Evolutionary conservation across 2,888 invertebrate genomes (phyloP), one percentile per base, ranked within the genome.

Genomic region (Corbicula japonica): DNA sequence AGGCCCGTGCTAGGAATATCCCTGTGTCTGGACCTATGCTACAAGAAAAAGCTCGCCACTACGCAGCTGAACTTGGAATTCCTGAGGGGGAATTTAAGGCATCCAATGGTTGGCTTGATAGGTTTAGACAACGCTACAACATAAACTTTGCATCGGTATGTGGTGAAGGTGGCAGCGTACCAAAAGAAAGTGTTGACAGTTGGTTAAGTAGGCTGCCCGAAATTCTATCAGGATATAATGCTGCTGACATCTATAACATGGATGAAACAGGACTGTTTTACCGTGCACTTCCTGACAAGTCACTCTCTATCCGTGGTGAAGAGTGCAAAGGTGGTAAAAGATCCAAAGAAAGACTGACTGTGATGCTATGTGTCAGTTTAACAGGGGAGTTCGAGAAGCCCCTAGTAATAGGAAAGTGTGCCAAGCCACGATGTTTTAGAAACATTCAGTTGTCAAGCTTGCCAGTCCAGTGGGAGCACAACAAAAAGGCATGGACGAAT

Each of bases 161-260:
- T n/a, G 74, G 74, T 10, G 74, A 66, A 66, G 66, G 74, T 60
- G 71, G 76, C 5, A 66, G 71, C 28, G 71, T 76, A 0, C 28
- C 41, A 26, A n/a, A 28, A 23, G 12, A 1, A 12, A 35, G 26
- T 30, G 58, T 70, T 23, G 32, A 50, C 1, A 41, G 73, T 44
- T 68, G 73, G 69, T 63, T 68, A 32, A 26, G 18, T 18, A 71
- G 61, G 21, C 50, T 58, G 34, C 63, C 62, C 21, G 15, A 48
- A 0, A 23, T 69, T 3, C 61, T 50, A 62, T 30, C 34, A 56
- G 69, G 38, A 12, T 78, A 69, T 34, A 34, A 18, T 28, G 32
- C 58, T 23, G 21, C 18, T 12, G 26, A 66, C 21, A 60, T 71
- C 15, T 76, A 60, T 32, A 65, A 61, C 56, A 72, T 68, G 76